phyloP scores from a whole-genome alignment of 2,797 vertebrate species.

The Cuculus canorus region DNA sequence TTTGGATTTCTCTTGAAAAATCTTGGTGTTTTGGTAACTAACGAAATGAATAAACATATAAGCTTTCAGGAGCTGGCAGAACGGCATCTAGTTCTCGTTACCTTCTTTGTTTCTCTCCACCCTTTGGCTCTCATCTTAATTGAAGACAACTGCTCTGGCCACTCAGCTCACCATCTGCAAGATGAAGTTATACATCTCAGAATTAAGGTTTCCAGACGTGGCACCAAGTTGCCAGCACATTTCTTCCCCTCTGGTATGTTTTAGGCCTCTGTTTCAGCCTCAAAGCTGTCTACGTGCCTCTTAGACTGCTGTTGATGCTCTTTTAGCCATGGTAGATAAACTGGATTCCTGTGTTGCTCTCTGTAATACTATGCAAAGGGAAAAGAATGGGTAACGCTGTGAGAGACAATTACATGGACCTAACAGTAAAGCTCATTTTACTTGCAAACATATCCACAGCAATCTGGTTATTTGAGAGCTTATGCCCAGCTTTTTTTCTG shows the following conservation, averaged over 20 bases:
- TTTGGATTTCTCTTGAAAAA: conserved; percentile 45
- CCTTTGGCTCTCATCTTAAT: conserved; percentile 44
- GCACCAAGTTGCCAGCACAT: conserved; percentile 21
- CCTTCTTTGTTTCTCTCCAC: conserved; percentile 22
- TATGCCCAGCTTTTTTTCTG: background rate
- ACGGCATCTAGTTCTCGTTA: conserved; percentile 18
- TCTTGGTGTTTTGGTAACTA: conserved; percentile 25
- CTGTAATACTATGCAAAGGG: background rate
- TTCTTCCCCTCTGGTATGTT: background rate
- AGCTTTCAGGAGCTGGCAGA: conserved; percentile 62
- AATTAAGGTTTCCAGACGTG: background rate
- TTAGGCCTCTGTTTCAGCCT: background rate
- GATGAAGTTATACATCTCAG: conserved; percentile 39
- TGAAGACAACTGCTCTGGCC: conserved; percentile 69
- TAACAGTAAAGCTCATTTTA: background rate
- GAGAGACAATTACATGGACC: background rate
- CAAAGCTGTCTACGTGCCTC: background rate
- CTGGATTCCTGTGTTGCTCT: background rate
- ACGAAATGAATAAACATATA: conserved; percentile 40
- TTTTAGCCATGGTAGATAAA: background rate
- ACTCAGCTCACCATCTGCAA: conserved; percentile 21
- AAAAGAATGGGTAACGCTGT: background rate
- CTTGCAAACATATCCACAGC: background rate
- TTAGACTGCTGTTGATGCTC: background rate
- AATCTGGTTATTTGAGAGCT: background rate